Percentiles rank a stretch among this genome's conserved stretches.
These are phyloP conservation scores for Carassius auratus DNA, from an alignment of 2,113 vertebrate species.

Conservation along the genomic window DNA sequence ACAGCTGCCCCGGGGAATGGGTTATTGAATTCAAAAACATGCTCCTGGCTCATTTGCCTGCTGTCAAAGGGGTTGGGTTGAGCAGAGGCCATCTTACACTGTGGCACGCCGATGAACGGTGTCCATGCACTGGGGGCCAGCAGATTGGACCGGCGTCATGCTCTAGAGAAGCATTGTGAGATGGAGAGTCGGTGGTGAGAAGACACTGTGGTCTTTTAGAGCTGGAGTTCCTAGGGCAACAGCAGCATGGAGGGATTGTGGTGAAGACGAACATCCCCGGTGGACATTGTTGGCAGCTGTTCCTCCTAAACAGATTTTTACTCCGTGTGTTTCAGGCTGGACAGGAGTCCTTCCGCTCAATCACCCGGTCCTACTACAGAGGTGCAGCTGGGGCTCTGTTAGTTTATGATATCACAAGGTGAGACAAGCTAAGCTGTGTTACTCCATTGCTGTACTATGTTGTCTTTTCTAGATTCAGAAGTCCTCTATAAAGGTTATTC, in stretches of 20 bases:
- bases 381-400: conserved; percentile 96
- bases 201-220: conserved; percentile 1
- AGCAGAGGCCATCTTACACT: conserved; percentile 84
- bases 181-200: not conserved
- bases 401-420: conserved; percentile 99
- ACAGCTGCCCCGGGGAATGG: conserved; percentile 85
- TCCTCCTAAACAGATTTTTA: not conserved
- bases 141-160: conserved; percentile 80
- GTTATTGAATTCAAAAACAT: conserved; percentile 89
- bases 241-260: not conserved
- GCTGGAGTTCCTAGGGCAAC: conserved; percentile 5
- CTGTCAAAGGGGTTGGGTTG: conserved; percentile 85
- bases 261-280: not conserved
- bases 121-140: conserved; percentile 65
- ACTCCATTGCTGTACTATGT: not conserved
- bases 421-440: conserved; percentile 52
- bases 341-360: conserved; percentile 98
- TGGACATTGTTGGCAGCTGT: conserved; percentile 11
- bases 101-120: conserved; percentile 83
- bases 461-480: not conserved
- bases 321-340: conserved; percentile 84
- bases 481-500: no score
- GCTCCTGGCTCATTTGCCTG: conserved; percentile 85
- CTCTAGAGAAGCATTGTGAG: conserved; percentile 75
- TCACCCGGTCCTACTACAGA: conserved; percentile 99